Conservation (phyloP, 2,888 invertebrate genomes). For the Masnerella sp. region DNA sequence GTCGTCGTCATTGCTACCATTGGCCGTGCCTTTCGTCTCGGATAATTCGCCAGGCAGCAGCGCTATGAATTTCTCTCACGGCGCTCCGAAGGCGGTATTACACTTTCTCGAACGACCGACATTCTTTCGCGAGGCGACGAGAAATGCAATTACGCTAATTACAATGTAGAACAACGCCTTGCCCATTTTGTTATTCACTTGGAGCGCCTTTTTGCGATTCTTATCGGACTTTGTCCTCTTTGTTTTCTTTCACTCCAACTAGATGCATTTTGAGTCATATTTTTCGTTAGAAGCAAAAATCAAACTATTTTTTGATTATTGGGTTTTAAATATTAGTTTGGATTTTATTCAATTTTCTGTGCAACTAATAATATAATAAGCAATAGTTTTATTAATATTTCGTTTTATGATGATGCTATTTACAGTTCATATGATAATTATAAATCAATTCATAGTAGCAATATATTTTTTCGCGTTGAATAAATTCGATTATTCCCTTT, state of each 20-base stretch:
- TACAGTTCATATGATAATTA: no score
- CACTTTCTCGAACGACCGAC: slow-evolving; percentile 61
- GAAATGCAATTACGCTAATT: slow-evolving; percentile 59
- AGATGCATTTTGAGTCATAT: no score
- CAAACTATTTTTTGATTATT: no score
- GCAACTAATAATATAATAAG: no score
- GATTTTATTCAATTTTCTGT: no score
- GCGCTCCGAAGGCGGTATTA: slow-evolving; percentile 49
- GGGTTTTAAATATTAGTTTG: no score
- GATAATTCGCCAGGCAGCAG: slow-evolving; percentile 48
- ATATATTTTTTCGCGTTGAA: no score
- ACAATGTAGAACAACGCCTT: slow-evolving; percentile 45
- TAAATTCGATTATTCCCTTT: no score
- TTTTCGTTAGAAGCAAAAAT: no score
- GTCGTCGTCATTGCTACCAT: slow-evolving; percentile 17
- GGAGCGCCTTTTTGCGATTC: not conserved
- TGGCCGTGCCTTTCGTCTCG: slow-evolving; percentile 36
- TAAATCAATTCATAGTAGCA: no score
- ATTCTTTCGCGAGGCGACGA: slow-evolving; percentile 58
- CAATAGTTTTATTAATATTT: no score
- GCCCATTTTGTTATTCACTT: slow-evolving; percentile 29
- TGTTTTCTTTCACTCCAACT: not conserved
- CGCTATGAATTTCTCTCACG: slow-evolving; percentile 57
- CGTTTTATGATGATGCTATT: no score
- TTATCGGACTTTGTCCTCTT: not conserved